Evolutionary conservation across 2,888 invertebrate species (phyloP), one percentile per base, ranked within the genome.

Genomic region (Plebejus anna): DNA sequence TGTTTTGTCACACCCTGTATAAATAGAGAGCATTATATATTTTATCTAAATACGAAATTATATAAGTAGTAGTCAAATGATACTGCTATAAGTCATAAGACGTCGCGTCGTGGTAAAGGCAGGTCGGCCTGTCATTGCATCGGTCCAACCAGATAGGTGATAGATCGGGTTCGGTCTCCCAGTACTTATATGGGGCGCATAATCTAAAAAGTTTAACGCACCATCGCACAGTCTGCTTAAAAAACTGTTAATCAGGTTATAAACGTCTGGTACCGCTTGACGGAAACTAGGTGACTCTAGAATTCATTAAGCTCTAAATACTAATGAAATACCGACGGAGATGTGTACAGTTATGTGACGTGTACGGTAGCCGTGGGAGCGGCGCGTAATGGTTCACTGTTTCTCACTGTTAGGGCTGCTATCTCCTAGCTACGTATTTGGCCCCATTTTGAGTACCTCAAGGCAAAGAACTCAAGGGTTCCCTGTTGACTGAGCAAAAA

Each of bases 291-390:
- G 73, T 73, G n/a, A 72, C 42, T 72, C 28, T 51, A 73, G 22
- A 51, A 73, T 73, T 73, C 13, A 73, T 73, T 22, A 32, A 16
- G 73, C 2, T 51, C 73, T 22, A 51, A 51, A 51, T 55, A 28
- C 32, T 55, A 73, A 73, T 73, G 73, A 73, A 73, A 47, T 55
- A 51, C 28, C 55, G 11, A 32, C 73, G 55, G 47, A 73, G 47
- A 73, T 55, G 51, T 73, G 73, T 32, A 73, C 73, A 73, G 73
- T 73, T 73, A 73, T 32, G 32, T 51, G 73, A 32, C 73, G 72
- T 28, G 16, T 36, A 36, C 16, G 73, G 71, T 61, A 11, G 4
- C 47, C 72, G 72, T 73, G 73, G 73, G 55, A 73, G 51, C 32
- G 73, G n/a, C 22, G 42, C 4, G 38, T 42, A 4, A 47, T n/a